These are phyloP conservation scores for Ariopsis seemanni DNA, from an alignment of 2,113 vertebrate species.

Conservation along the genomic window DNA sequence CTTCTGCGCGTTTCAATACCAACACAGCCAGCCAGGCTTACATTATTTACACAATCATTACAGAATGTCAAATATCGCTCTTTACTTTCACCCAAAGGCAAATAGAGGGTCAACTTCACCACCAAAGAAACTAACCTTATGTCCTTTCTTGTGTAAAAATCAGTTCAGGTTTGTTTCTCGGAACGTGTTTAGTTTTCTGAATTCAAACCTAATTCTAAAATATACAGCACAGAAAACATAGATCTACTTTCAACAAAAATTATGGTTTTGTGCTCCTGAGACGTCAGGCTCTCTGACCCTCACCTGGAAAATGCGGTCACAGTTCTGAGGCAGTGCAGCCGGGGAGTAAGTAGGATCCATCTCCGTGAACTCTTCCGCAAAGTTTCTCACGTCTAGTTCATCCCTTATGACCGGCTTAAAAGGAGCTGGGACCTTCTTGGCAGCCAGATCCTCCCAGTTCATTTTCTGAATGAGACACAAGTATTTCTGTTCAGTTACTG, in stretches of 20 bases:
- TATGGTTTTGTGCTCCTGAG: not conserved
- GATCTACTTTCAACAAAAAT: not conserved
- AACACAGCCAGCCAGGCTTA: conserved; percentile 71
- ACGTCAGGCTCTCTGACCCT: conserved; percentile 20
- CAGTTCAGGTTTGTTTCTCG: not conserved
- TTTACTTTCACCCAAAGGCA: conserved; percentile 42
- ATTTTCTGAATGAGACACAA: conserved; percentile 79
- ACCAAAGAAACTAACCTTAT: conserved; percentile 26
- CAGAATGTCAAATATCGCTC: conserved; percentile 40
- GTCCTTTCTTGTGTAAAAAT: conserved; percentile 17
- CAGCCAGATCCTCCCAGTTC: conserved; percentile 93
- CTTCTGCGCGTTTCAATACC: conserved; percentile 72
- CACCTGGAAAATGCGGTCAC: conserved; percentile 96
- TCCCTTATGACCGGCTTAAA: conserved; percentile 96
- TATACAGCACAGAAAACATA: not conserved
- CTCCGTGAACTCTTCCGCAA: conserved; percentile 97
- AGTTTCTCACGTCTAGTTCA: conserved; percentile 95
- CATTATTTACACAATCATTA: conserved; percentile 50
- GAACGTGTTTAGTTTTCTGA: not conserved
- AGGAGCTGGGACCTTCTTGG: conserved; percentile 88
- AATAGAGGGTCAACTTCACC: conserved; percentile 47
- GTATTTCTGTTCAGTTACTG: conserved; percentile 9
- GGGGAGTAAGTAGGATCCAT: conserved; percentile 98
- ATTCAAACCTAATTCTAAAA: not conserved
- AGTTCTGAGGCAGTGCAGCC: conserved; percentile 91